phyloP scores from a whole-genome alignment of 1,140 invertebrate species.

The Vanessa tameamea region DNA sequence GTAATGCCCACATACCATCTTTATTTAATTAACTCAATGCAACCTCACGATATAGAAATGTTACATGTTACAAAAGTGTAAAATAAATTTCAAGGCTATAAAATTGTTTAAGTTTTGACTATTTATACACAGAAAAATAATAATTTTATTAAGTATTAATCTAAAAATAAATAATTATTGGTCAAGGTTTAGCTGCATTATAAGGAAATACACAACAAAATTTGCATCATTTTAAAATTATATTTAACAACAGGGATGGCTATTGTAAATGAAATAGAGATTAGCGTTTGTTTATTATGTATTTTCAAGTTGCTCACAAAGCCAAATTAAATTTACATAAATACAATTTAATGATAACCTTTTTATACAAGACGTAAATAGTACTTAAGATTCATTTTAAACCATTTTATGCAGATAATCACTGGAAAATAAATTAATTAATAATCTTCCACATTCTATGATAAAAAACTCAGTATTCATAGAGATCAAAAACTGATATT shows the following conservation, averaged over 20 bases:
- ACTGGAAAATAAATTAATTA: constrained; percentile 65
- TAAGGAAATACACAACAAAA: not conserved
- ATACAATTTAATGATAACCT: constrained; percentile 76
- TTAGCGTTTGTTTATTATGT: constrained; percentile 78
- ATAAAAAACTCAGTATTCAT: constrained; percentile 63
- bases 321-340: constrained; percentile 79
- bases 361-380: constrained; percentile 74
- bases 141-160: not conserved
- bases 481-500: constrained; percentile 71
- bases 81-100: constrained; percentile 24
- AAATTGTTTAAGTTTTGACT: not conserved
- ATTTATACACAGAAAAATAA: not conserved
- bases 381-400: constrained; percentile 70
- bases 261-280: constrained; percentile 70
- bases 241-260: constrained; percentile 14
- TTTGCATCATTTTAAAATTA: not conserved
- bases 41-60: constrained; percentile 4
- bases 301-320: constrained; percentile 78
- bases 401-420: constrained; percentile 56
- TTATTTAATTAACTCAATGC: constrained; percentile 36
- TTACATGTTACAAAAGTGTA: constrained; percentile 11
- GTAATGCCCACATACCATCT: constrained; percentile 25
- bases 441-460: constrained; percentile 54
- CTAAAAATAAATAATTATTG: too few species aligned
- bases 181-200: not conserved